Evolutionary conservation across 1,140 invertebrate species (phyloP).

Genomic region (Drosophila insularis): DNA sequence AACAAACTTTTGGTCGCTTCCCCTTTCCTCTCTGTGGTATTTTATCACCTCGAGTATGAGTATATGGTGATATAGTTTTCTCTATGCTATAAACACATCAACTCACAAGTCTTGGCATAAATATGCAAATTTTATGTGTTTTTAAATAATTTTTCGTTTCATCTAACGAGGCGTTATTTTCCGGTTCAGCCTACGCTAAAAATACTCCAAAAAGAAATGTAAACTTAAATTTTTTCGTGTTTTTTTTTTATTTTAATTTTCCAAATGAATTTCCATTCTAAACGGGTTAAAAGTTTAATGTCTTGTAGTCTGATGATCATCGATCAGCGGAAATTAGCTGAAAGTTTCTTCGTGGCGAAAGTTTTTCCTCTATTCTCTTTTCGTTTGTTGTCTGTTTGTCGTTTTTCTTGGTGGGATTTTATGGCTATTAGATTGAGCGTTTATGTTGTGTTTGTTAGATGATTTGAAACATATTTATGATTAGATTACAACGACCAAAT

Average conservation of each 20-base stretch:
- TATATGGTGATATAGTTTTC: conserved; percentile 30
- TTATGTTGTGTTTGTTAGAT: conserved; percentile 54
- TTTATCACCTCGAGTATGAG: conserved; percentile 61
- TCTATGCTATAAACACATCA: conserved; percentile 64
- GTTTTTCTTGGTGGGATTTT: conserved; percentile 36
- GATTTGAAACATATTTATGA: conserved; percentile 65
- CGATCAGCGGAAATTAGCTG: conserved; percentile 58
- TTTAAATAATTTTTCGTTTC: conserved; percentile 69
- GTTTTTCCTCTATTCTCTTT: conserved; percentile 35
- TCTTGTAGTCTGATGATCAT: conserved; percentile 57
- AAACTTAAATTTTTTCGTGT: conserved; percentile 35
- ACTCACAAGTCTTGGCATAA: conserved; percentile 61
- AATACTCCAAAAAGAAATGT: conserved; percentile 35
- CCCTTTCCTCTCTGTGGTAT: conserved; percentile 12
- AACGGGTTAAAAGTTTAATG: conserved; percentile 72
- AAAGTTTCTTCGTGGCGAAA: conserved; percentile 64
- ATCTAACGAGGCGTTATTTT: conserved; percentile 56
- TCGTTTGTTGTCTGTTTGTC: background rate
- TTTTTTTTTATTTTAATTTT: no score
- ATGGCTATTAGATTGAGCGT: conserved; percentile 71
- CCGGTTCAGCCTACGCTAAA: conserved; percentile 62
- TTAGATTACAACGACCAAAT: conserved; percentile 49
- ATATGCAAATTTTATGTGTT: conserved; percentile 74
- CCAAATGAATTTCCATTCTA: conserved; percentile 62
- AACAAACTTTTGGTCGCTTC: background rate